A percentile compares a stretch with the other conserved stretches of the same genome.
These are phyloP conservation scores for Dicyrtoma fusca DNA, from an alignment of 2,888 invertebrate genomes.

Conservation along the genomic window DNA sequence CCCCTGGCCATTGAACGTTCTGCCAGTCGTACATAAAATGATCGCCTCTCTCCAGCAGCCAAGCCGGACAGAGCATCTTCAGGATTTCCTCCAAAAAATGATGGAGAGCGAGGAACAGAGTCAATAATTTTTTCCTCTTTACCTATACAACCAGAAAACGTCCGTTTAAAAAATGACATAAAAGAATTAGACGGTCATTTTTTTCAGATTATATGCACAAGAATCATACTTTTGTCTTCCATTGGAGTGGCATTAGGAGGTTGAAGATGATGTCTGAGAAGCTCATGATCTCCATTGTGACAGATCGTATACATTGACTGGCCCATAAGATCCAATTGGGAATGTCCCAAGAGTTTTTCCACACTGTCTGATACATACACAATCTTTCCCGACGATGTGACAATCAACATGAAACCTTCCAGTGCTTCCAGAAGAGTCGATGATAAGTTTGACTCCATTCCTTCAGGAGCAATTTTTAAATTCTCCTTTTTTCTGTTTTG, in stretches of 20 bases:
- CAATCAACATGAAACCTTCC: slow-evolving; percentile 79
- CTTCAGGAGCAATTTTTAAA: slow-evolving; percentile 41
- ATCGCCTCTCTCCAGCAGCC: slow-evolving; percentile 60
- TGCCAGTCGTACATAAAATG: slow-evolving; percentile 62
- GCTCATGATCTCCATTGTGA: slow-evolving; percentile 75
- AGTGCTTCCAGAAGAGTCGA: slow-evolving; percentile 60
- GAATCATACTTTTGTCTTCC: slow-evolving; percentile 48
- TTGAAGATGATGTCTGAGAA: slow-evolving; percentile 56
- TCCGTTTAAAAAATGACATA: not conserved
- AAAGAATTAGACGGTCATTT: slow-evolving; percentile 2
- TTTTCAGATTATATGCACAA: not conserved
- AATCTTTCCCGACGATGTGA: slow-evolving; percentile 80
- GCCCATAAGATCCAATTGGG: slow-evolving; percentile 81
- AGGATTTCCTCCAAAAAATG: slow-evolving; percentile 56
- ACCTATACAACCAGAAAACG: not conserved
- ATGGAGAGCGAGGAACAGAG: slow-evolving; percentile 56
- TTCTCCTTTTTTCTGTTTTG: slow-evolving; percentile 50
- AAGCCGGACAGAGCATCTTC: slow-evolving; percentile 56
- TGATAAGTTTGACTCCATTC: slow-evolving; percentile 54
- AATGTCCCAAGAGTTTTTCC: slow-evolving; percentile 82
- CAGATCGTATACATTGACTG: slow-evolving; percentile 80
- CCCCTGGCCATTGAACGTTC: slow-evolving; percentile 72
- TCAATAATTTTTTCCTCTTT: slow-evolving; percentile 35
- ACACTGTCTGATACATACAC: slow-evolving; percentile 82
- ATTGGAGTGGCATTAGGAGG: slow-evolving; percentile 48